Conservation (phyloP, 1,140 invertebrate genomes). For the Drosophila micromelanica region DNA sequence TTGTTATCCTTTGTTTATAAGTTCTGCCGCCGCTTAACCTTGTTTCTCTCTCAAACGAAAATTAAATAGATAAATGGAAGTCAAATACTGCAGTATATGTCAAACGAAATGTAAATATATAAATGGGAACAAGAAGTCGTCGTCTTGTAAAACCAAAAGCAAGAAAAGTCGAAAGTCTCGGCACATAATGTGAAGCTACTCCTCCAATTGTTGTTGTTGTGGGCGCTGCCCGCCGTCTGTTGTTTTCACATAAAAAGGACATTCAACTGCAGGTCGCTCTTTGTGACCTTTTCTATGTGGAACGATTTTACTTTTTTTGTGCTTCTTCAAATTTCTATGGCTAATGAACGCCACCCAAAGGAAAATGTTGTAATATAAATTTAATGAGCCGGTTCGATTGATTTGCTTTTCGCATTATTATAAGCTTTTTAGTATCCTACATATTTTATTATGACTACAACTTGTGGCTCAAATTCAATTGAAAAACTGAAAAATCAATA, state of each 20-base stretch:
- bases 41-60: background rate
- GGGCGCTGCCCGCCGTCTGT: slow-evolving; percentile 27
- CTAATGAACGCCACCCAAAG: slow-evolving; percentile 19
- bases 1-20: background rate
- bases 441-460: too few species aligned
- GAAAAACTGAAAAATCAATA: background rate
- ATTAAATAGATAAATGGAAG: too few species aligned
- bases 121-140: slow-evolving; percentile 9
- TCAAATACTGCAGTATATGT: too few species aligned
- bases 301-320: background rate
- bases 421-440: too few species aligned
- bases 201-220: slow-evolving; percentile 15
- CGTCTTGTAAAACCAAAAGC: slow-evolving; percentile 26
- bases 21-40: background rate
- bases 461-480: slow-evolving; percentile 3
- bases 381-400: too few species aligned
- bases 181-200: slow-evolving; percentile 19
- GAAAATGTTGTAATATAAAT: background rate
- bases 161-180: slow-evolving; percentile 63
- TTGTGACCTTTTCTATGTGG: slow-evolving; percentile 24
- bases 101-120: slow-evolving; percentile 15
- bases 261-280: slow-evolving; percentile 67
- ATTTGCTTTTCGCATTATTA: too few species aligned
- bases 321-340: slow-evolving; percentile 30
- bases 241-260: slow-evolving; percentile 71